Base-by-base conservation (phyloP, 2,113 vertebrate genomes). In the Pontoporia blainvillei region DNA sequence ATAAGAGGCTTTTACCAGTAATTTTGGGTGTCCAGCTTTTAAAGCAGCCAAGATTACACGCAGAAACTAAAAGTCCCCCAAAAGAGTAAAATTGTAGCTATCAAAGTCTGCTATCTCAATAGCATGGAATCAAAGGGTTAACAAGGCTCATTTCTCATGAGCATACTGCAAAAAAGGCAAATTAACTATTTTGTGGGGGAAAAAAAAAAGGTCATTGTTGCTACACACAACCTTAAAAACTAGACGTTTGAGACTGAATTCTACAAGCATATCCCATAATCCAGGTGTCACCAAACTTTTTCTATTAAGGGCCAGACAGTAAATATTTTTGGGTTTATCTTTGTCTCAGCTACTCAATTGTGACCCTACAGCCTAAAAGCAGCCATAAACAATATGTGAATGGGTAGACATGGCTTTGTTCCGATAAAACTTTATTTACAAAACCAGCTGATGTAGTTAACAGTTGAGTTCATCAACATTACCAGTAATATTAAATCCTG, bases 391-490 rank as follows among this genome's bases (percentile, higher is more conserved):
- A 44, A 23, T 36, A 75, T 1, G 0, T 7, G 57, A 62, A 79
- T 41, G 15, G 15, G 39, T 27, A 17, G 23, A 44, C 54, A 46
- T 29, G 36, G 20, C 44, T 54, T 34, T 72, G n/a, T 84, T 64
- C 49, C 89, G 86, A n/a, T 71, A 84, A 90, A 79, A 87, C 79
- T 90, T 92, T 73, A 84, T 61, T 96, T 94, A 91, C 14, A 94
- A 86, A 91, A 89, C 44, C 21, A 79, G 21, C 14, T 62, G 49
- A 52, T 29, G 44, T 39, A 36, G 86, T 49, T 41, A 36, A 18
- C 0, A 4, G 25, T 17, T 81, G 78, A 90, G n/a, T 29, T 62
- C 44, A 79, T 44, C 34, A 67, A 21, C 44, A 61, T 54, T 46
- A 91, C 72, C n/a, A 91, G 49, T 13, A 59, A 62, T 17, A 54